A percentile compares a stretch with the other conserved stretches of the same genome.
Conservation (phyloP, 2,797 vertebrate genomes). For the Halcyon chelicuti region DNA sequence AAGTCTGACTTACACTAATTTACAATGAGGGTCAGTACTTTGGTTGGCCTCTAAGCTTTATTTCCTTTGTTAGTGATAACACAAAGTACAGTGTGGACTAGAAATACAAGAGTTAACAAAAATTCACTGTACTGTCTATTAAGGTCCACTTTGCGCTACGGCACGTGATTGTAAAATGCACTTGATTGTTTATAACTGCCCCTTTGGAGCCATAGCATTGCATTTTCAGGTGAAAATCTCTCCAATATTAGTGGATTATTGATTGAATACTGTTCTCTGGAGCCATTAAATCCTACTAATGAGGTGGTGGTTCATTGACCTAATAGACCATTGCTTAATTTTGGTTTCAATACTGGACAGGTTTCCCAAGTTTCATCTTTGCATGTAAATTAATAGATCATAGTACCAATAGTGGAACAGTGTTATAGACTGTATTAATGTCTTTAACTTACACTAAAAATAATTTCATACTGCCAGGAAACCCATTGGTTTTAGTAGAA, state of each 20-base stretch:
- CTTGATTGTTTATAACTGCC: neutral
- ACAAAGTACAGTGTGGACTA: neutral
- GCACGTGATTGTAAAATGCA: neutral
- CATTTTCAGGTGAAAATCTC: constrained; percentile 4
- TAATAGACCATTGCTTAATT: neutral
- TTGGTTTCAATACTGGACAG: neutral
- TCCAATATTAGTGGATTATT: neutral
- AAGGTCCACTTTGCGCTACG: neutral
- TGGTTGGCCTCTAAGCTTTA: neutral
- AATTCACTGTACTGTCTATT: neutral
- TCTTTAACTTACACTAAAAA: neutral
- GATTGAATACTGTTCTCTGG: neutral
- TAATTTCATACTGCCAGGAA: neutral
- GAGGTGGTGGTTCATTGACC: neutral
- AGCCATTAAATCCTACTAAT: neutral
- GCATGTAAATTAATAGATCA: neutral
- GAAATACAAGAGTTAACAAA: neutral
- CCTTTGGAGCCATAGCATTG: neutral
- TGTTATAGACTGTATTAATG: neutral
- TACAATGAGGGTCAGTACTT: neutral
- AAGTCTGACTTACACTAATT: neutral
- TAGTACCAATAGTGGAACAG: neutral
- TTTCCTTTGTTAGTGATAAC: neutral
- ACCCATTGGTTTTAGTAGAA: neutral
- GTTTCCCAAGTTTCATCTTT: constrained; percentile 12